phyloP scores from a whole-genome alignment of 2,113 vertebrate species.

The Lepidothrix coronata region DNA sequence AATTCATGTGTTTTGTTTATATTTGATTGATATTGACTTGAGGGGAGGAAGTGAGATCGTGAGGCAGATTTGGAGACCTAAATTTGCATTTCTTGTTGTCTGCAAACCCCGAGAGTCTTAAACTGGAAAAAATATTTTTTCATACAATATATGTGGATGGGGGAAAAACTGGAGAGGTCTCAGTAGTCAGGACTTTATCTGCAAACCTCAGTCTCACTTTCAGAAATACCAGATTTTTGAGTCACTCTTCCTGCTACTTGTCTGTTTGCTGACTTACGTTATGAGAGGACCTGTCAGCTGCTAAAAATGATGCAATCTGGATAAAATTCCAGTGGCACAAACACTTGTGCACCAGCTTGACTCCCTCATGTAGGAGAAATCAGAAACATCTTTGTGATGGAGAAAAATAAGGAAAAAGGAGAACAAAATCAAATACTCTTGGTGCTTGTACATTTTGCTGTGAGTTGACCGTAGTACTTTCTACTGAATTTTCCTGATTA shows the following conservation, averaged over 20 bases:
- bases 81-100: background rate
- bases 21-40: background rate
- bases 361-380: background rate
- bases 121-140: background rate
- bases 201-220: background rate
- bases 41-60: background rate
- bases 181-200: background rate
- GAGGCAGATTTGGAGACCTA: background rate
- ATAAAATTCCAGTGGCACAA: background rate
- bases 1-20: background rate
- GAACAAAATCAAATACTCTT: background rate
- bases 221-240: background rate
- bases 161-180: background rate
- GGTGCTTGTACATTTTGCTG: background rate
- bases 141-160: background rate
- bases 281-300: background rate
- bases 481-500: background rate
- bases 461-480: background rate
- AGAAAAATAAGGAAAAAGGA: background rate
- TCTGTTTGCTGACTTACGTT: background rate
- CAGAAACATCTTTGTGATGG: background rate
- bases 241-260: background rate
- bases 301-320: background rate
- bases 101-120: background rate
- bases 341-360: background rate